Evolutionary conservation across 2,113 vertebrate genomes (phyloP).

Genomic region (Takifugu flavidus): DNA sequence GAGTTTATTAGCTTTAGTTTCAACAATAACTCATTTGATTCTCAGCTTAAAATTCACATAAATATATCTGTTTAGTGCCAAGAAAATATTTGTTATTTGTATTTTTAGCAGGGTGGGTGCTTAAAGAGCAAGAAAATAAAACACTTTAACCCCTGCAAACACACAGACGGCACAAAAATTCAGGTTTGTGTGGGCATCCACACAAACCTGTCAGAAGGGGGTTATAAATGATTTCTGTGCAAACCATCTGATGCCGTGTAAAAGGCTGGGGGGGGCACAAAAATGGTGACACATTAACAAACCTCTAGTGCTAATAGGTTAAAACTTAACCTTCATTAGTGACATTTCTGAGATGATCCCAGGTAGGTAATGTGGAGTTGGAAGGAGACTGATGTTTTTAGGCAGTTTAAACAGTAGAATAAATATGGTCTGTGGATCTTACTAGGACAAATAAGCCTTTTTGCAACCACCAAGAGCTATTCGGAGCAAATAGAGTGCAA

Average conservation of each 20-base stretch:
- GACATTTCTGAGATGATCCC: conserved; percentile 6
- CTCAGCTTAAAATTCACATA: too few species aligned
- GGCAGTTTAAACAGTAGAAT: too few species aligned
- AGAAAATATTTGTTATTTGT: too few species aligned
- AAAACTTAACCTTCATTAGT: conserved; percentile 53
- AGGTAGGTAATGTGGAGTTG: conserved; percentile 3
- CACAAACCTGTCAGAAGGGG: conserved; percentile 17
- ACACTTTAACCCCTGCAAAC: conserved; percentile 3
- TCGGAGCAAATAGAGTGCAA: too few species aligned
- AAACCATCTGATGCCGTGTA: conserved; percentile 26
- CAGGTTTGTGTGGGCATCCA: conserved; percentile 20
- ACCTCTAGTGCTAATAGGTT: conserved; percentile 24
- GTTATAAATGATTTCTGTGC: conserved; percentile 53
- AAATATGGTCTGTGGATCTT: too few species aligned
- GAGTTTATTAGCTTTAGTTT: too few species aligned
- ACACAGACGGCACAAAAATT: conserved; percentile 5
- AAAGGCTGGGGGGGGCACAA: conserved; percentile 16
- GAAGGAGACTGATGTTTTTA: background rate
- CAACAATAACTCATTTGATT: too few species aligned
- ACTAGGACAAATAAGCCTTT: too few species aligned
- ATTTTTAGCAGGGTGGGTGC: background rate
- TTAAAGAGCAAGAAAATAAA: background rate
- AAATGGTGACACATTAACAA: conserved; percentile 63
- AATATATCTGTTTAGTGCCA: too few species aligned
- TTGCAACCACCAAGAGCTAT: too few species aligned